Evolutionary conservation across 2,888 invertebrate species (phyloP).

Genomic region (Trichacis sp.): DNA sequence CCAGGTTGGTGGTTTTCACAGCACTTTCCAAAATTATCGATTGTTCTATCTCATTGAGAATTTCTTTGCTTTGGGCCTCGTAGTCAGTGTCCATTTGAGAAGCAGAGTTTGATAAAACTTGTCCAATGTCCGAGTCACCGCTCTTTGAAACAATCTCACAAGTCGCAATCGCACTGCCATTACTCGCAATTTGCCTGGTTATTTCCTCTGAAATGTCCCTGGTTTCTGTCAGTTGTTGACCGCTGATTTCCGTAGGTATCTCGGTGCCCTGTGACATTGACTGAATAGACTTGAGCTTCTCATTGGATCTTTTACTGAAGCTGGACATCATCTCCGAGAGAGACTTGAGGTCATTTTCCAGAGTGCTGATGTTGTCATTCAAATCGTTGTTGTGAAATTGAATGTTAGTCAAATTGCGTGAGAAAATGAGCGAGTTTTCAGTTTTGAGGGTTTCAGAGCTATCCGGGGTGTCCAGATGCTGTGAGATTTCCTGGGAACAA

Average conservation of each 20-base stretch:
- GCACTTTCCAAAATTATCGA: slow-evolving; percentile 57
- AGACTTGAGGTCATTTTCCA: slow-evolving; percentile 62
- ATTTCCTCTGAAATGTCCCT: slow-evolving; percentile 57
- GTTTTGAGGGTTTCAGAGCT: slow-evolving; percentile 3
- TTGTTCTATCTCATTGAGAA: slow-evolving; percentile 60
- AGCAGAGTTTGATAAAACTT: slow-evolving; percentile 19
- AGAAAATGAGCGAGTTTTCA: slow-evolving; percentile 37
- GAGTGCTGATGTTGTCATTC: slow-evolving; percentile 60
- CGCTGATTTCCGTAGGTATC: slow-evolving; percentile 14
- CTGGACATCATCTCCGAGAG: slow-evolving; percentile 64
- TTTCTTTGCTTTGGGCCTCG: slow-evolving; percentile 58
- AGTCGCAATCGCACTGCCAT: slow-evolving; percentile 6
- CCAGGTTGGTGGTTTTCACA: slow-evolving; percentile 42
- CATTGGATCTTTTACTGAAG: slow-evolving; percentile 57
- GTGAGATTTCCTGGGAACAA: slow-evolving; percentile 7
- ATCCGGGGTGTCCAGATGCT: slow-evolving; percentile 12
- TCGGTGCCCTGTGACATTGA: slow-evolving; percentile 20
- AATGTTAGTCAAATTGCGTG: slow-evolving; percentile 54
- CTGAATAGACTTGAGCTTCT: slow-evolving; percentile 45
- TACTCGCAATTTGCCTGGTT: slow-evolving; percentile 19
- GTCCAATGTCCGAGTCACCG: slow-evolving; percentile 12
- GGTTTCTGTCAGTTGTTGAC: slow-evolving; percentile 46
- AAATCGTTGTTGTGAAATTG: slow-evolving; percentile 61
- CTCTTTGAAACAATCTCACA: neutral
- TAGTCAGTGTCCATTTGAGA: slow-evolving; percentile 54